A percentile compares a stretch with the other conserved stretches of the same genome.
Evolutionary conservation across 2,888 invertebrate genomes (phyloP).

Genomic region (Nemotelus pantherinus): DNA sequence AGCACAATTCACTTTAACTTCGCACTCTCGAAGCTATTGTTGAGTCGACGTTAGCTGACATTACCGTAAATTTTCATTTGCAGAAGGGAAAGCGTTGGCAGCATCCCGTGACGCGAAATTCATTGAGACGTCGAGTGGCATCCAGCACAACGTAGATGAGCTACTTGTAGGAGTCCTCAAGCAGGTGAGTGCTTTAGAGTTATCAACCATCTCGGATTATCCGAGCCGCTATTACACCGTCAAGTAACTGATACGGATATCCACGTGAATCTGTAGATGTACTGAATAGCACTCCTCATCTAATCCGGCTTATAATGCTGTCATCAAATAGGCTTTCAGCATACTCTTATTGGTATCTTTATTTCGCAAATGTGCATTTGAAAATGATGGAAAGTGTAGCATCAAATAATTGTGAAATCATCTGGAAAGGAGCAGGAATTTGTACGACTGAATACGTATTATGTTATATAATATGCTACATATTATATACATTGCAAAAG

Average conservation of each 20-base stretch:
- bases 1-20: slow-evolving; percentile 14
- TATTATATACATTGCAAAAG: too few species aligned
- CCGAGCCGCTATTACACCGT: not conserved
- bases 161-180: slow-evolving; percentile 91
- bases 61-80: slow-evolving; percentile 48
- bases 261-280: not conserved
- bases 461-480: too few species aligned
- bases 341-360: too few species aligned
- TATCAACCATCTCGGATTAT: not conserved
- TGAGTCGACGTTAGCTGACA: slow-evolving; percentile 14
- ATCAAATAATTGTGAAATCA: too few species aligned
- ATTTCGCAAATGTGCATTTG: too few species aligned
- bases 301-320: too few species aligned
- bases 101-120: slow-evolving; percentile 90
- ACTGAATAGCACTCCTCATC: too few species aligned
- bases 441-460: too few species aligned
- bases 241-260: not conserved
- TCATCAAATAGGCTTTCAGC: too few species aligned
- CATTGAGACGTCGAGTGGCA: slow-evolving; percentile 94
- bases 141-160: slow-evolving; percentile 97
- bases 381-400: too few species aligned
- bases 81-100: slow-evolving; percentile 93
- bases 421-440: too few species aligned
- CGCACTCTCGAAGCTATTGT: slow-evolving; percentile 16
- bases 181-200: slow-evolving; percentile 66